These are phyloP conservation scores for Anabacerthia variegaticeps DNA, from an alignment of 2,797 vertebrate genomes.

Conservation along the genomic window DNA sequence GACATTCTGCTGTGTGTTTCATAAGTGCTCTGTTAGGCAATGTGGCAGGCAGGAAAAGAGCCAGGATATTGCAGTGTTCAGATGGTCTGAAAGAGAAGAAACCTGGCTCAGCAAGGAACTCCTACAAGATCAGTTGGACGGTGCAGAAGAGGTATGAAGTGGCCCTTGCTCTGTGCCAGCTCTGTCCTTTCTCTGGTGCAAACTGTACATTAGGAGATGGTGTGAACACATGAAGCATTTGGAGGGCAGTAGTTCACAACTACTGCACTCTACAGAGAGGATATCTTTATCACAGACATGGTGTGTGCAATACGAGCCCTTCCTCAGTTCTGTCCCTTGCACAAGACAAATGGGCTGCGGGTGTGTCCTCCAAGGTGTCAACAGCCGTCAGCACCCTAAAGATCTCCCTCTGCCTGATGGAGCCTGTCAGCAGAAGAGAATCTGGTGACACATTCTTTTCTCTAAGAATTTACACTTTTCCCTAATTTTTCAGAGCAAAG, in stretches of 20 bases:
- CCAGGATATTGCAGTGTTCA: neutral
- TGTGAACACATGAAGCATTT: neutral
- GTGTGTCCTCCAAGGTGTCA: neutral
- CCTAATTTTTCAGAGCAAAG: neutral
- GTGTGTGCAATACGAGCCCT: neutral
- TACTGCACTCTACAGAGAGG: neutral
- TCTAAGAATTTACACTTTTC: neutral
- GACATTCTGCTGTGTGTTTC: neutral
- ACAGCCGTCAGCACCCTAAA: neutral
- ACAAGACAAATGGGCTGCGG: neutral
- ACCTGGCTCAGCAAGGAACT: neutral
- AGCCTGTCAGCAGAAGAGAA: neutral
- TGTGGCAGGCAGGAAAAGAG: neutral
- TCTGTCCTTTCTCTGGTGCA: neutral
- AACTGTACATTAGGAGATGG: neutral
- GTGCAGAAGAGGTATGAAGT: neutral
- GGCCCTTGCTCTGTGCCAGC: neutral
- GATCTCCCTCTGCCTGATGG: neutral
- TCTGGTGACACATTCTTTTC: fast-evolving
- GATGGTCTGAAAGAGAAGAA: neutral
- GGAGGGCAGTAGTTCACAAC: neutral
- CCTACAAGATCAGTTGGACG: neutral
- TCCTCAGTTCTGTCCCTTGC: neutral
- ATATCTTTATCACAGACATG: neutral
- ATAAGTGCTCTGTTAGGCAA: neutral